Conservation (phyloP, 37 sponge, comb jelly and placozoan species). For the Eunapius fragilis region DNA sequence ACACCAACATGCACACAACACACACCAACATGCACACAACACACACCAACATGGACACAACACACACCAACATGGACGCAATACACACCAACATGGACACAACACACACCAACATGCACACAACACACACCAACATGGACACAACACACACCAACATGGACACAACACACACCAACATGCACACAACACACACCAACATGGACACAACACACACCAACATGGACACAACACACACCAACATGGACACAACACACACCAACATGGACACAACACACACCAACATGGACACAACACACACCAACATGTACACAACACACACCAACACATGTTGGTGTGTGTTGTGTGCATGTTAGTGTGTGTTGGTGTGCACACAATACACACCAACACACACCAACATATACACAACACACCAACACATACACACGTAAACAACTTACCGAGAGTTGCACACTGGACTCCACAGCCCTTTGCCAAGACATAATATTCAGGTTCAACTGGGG, state of each 20-base stretch:
- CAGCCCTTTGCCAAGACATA: not conserved
- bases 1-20: too few relatives aligned
- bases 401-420: not conserved
- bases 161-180: not conserved
- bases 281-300: not conserved
- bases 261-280: not conserved
- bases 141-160: not conserved
- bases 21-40: not conserved
- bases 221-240: not conserved
- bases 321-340: too few relatives aligned
- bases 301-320: too few relatives aligned
- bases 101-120: not conserved
- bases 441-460: not conserved
- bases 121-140: too few relatives aligned
- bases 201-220: not conserved
- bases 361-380: not conserved
- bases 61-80: not conserved
- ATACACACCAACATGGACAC: not conserved
- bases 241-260: not conserved
- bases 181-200: not conserved
- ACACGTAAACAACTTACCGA: not conserved
- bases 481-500: not conserved
- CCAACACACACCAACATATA: not conserved
- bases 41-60: too few relatives aligned
- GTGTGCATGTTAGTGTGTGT: too few relatives aligned